Conservation (phyloP, 2,113 vertebrate genomes). For the Etheostoma spectabile region DNA sequence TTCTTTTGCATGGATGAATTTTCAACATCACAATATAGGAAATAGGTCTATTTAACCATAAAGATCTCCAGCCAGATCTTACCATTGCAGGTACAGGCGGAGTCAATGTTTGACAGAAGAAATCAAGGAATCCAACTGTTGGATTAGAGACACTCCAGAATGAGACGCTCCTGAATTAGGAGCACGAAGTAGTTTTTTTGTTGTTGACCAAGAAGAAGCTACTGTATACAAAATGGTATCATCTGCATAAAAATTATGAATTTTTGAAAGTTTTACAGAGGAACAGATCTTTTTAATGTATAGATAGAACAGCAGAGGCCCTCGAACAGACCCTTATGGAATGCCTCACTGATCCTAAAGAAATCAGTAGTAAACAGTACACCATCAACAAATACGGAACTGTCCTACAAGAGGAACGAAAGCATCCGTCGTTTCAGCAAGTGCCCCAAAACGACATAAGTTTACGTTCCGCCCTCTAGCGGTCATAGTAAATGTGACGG, state of each 20-base stretch:
- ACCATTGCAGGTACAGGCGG: neutral
- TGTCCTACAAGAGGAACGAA: neutral
- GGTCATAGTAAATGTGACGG: neutral
- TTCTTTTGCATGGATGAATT: neutral
- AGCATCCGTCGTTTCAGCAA: too few species aligned
- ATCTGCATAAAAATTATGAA: neutral
- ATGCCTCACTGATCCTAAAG: neutral
- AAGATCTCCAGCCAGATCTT: neutral
- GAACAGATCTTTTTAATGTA: neutral
- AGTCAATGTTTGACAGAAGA: neutral
- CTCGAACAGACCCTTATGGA: neutral
- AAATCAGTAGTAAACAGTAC: neutral
- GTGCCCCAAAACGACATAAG: too few species aligned
- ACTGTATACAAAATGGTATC: neutral
- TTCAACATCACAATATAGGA: neutral
- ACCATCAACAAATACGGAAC: too few species aligned
- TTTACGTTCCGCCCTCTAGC: neutral
- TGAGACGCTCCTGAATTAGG: neutral
- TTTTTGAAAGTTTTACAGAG: neutral
- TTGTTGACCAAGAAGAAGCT: neutral
- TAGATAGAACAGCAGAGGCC: neutral
- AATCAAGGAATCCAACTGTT: neutral
- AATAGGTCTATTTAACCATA: too few species aligned
- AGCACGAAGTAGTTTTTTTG: neutral
- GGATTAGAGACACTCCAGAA: too few species aligned